Conservation (phyloP, 2,888 invertebrate species). For the Caenorhabditis imperialis region DNA sequence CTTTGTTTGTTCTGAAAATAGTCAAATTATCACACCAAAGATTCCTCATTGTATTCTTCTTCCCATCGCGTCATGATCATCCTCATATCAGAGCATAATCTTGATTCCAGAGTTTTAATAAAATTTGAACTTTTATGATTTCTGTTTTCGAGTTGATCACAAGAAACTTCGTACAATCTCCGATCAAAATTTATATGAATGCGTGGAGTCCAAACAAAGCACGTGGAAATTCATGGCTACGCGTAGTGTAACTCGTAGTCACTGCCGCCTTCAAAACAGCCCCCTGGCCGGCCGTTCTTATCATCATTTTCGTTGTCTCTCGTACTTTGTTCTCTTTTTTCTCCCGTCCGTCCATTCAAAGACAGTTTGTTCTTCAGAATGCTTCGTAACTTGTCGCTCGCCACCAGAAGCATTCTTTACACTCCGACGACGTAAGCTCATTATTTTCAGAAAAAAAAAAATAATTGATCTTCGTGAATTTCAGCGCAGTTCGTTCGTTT, state of each 20-base stretch:
- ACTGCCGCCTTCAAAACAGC: conserved; percentile 21
- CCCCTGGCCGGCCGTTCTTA: conserved; percentile 31
- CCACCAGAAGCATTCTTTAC: conserved; percentile 24
- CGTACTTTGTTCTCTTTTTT: conserved; percentile 29
- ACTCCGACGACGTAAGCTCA: conserved; percentile 17
- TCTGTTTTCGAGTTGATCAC: too few species aligned
- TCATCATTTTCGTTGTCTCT: conserved; percentile 27
- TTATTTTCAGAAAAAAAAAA: neutral
- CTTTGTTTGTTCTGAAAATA: too few species aligned
- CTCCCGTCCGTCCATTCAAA: neutral
- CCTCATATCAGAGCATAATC: too few species aligned
- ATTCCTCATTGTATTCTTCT: too few species aligned
- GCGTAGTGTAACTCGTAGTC: conserved; percentile 21
- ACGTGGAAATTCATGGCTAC: neutral
- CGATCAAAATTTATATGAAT: neutral
- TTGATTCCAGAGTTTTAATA: too few species aligned
- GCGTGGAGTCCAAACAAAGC: neutral
- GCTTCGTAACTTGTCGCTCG: conserved; percentile 30
- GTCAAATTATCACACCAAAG: too few species aligned
- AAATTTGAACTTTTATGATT: too few species aligned
- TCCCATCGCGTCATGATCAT: too few species aligned
- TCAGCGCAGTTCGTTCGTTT: conserved; percentile 32
- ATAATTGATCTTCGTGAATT: conserved; percentile 7
- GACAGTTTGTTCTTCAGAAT: conserved; percentile 18
- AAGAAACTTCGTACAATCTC: too few species aligned